Conservation (phyloP, 2,888 invertebrate genomes). For the Drosophila nigricruria region DNA sequence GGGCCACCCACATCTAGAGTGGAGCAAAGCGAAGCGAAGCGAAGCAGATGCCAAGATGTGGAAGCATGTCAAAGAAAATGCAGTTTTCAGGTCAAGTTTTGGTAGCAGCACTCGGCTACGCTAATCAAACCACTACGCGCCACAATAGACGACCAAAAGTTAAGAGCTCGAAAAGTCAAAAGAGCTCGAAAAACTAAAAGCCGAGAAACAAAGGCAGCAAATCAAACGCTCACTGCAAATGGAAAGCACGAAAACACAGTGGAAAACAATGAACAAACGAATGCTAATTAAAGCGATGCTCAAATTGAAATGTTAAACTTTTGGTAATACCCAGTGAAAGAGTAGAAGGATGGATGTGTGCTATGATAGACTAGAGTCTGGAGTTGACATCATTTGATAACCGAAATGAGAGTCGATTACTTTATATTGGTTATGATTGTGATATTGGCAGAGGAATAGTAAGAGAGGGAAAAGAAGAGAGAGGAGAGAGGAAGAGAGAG, state of each 20-base stretch:
- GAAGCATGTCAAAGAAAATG: slow-evolving; percentile 51
- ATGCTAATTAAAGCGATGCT: slow-evolving; percentile 75
- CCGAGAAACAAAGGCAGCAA: slow-evolving; percentile 53
- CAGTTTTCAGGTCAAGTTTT: slow-evolving; percentile 62
- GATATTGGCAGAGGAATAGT: too few relatives aligned
- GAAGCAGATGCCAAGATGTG: slow-evolving; percentile 15
- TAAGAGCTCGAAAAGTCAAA: slow-evolving; percentile 29
- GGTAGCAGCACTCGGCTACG: slow-evolving; percentile 67
- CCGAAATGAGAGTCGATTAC: neutral
- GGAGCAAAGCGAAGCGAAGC: slow-evolving; percentile 10
- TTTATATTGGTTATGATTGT: neutral
- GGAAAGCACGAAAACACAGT: slow-evolving; percentile 69
- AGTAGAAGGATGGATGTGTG: neutral
- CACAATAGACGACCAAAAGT: slow-evolving; percentile 45
- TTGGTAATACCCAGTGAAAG: slow-evolving; percentile 34
- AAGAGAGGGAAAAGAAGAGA: neutral
- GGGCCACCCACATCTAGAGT: slow-evolving; percentile 73
- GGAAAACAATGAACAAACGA: slow-evolving; percentile 72
- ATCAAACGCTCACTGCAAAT: slow-evolving; percentile 72
- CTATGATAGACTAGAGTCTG: neutral
- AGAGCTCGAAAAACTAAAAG: slow-evolving; percentile 26
- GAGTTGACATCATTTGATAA: neutral
- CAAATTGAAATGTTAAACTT: slow-evolving; percentile 79
- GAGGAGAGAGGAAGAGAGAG: neutral
- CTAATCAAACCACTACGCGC: slow-evolving; percentile 65